Evolutionary conservation across 2,797 vertebrate genomes (phyloP), one percentile per base, ranked within the genome.

Genomic region (Knipowitschia caucasica): DNA sequence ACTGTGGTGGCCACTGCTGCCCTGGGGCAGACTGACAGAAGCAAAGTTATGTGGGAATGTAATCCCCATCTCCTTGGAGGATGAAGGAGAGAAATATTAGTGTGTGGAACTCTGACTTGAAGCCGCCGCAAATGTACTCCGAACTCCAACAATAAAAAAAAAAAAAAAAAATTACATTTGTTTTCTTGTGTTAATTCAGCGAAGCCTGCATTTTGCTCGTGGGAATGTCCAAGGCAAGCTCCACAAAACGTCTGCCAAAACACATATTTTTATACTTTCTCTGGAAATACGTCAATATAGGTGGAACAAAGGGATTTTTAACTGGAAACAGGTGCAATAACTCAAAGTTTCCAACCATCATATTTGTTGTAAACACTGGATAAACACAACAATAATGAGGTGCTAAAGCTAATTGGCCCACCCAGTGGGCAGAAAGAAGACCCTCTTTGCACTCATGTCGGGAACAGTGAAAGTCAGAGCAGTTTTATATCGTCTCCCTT

Each of bases 311-410:
- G 11, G 27, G 2, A 47, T 30, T 29, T 47, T 14, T 7, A 47
- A 47, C 20, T 9, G 45, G 31, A 46, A 47, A 47, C 45, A 47
- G 27, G 45, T 47, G 45, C 45, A 31, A 20, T 10, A 20, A 47
- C 20, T 17, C 26, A 47, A 47, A 30, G 44, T 29, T 46, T 17
- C 4, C 26, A 20, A 18, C 30, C 45, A 30, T 47, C 15, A 30
- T 47, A 30, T 10, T 14, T 47, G 45, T 21, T 31, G 45, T 30
- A 47, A 47, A 47, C 27, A 47, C 12, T 30, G 45, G 17, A 11
- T 4, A 47, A n/a, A n/a, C n/a, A n/a, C n/a, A n/a, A n/a, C n/a
- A n/a, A 44, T 15, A 26, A 27, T 44, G 24, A 44, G 24, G 42
- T 26, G 23, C 24, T 27, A 17, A 20, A 30, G 4, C 31, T 47